A percentile compares a stretch with the other conserved stretches of the same genome.
Evolutionary conservation across 92 coral and sea anemone genomes (phyloP).

Genomic region (Palythoa grandis): DNA sequence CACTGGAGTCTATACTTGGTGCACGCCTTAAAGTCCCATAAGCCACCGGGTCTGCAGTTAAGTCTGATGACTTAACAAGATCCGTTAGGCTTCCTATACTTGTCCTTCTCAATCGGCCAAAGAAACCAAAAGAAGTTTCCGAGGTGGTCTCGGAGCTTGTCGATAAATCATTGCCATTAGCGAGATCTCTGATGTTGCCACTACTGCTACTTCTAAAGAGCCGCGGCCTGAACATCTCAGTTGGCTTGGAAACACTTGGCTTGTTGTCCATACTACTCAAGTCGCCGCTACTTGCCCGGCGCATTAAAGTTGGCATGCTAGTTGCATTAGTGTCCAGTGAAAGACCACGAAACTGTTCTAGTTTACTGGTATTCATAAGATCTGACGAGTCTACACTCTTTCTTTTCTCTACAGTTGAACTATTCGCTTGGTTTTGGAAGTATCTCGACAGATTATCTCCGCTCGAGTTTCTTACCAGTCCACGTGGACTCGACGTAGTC

Average conservation of each 20-base stretch:
- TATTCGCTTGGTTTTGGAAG: constrained; percentile 56
- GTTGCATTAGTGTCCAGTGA: constrained; percentile 37
- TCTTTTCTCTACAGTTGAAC: constrained; percentile 62
- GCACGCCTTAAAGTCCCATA: constrained; percentile 67
- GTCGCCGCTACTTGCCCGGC: constrained; percentile 95
- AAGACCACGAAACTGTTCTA: constrained; percentile 22
- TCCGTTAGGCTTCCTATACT: constrained; percentile 89
- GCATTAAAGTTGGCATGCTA: constrained; percentile 78
- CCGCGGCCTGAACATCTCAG: constrained; percentile 48
- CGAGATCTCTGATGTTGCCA: constrained; percentile 84
- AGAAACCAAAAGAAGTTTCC: constrained; percentile 70
- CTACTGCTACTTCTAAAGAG: constrained; percentile 83
- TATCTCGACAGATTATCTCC: constrained; percentile 82
- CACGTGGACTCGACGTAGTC: constrained; percentile 69
- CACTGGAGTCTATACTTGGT: constrained; percentile 79
- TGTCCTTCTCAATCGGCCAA: constrained; percentile 77
- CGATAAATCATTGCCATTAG: constrained; percentile 28
- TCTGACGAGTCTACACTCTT: constrained; percentile 71
- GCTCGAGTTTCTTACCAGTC: constrained; percentile 81
- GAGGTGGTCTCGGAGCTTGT: constrained; percentile 17
- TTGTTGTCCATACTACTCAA: constrained; percentile 71
- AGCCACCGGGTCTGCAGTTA: constrained; percentile 63
- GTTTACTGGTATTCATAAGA: constrained; percentile 42
- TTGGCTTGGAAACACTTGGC: constrained; percentile 22
- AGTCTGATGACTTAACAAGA: constrained; percentile 69